A percentile compares a stretch with the other conserved stretches of the same genome.
phyloP scores from a whole-genome alignment of 2,113 vertebrate species.

The Pelodiscus sinensis region DNA sequence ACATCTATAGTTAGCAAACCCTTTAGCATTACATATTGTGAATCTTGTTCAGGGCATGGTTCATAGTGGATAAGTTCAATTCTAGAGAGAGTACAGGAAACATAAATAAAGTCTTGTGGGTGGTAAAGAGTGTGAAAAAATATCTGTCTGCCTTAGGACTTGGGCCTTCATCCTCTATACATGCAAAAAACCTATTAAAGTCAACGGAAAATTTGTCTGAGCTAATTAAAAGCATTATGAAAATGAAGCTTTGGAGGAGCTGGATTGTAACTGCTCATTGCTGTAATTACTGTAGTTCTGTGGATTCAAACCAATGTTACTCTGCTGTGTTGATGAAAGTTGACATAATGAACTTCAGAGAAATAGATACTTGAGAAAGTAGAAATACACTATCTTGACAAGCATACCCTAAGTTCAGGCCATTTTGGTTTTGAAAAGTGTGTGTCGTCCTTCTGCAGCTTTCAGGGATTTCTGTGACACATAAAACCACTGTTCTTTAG shows the following conservation, averaged over 20 bases:
- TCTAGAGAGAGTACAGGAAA: not conserved
- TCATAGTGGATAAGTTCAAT: constrained; percentile 9
- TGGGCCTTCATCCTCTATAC: not conserved
- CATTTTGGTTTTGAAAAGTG: not conserved
- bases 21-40: not conserved
- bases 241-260: not conserved
- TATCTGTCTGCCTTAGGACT: not conserved
- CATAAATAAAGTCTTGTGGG: not conserved
- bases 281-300: not conserved
- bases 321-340: not conserved
- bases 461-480: not conserved
- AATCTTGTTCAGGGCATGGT: not conserved
- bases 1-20: not conserved
- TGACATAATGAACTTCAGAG: not conserved
- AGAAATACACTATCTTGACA: not conserved
- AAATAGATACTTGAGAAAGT: not conserved
- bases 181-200: not conserved
- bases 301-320: not conserved
- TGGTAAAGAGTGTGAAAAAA: not conserved
- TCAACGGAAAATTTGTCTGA: not conserved
- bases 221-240: not conserved
- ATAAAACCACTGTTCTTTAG: accelerated
- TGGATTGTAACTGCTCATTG: not conserved
- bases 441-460: not conserved
- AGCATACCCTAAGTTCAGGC: not conserved